phyloP scores from a whole-genome alignment of 2,888 invertebrate species.

The Caenorhabditis sulstoni region DNA sequence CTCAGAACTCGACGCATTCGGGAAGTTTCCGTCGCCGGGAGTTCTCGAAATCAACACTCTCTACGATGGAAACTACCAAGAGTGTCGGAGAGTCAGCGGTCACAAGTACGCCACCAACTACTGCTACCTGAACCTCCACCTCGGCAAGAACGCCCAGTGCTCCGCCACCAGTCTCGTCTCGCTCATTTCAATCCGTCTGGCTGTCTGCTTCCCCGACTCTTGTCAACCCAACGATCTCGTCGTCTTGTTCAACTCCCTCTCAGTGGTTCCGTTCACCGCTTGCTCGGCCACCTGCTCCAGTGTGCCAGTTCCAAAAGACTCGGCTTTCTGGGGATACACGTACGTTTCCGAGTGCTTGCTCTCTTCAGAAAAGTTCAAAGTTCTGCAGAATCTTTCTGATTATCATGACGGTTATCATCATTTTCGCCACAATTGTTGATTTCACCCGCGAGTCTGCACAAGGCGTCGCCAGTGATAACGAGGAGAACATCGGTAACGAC shows the following conservation, averaged over 20 bases:
- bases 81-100: slow-evolving; percentile 43
- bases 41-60: slow-evolving; percentile 22
- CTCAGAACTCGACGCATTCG: slow-evolving; percentile 48
- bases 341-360: not conserved
- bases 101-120: slow-evolving; percentile 48
- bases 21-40: slow-evolving; percentile 29
- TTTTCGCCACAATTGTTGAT: slow-evolving; percentile 23
- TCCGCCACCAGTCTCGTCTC: slow-evolving; percentile 3
- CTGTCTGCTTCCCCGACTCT: slow-evolving; percentile 53
- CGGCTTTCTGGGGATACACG: slow-evolving; percentile 41
- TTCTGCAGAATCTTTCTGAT: slow-evolving; percentile 34
- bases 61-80: slow-evolving; percentile 55
- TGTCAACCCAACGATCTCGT: slow-evolving; percentile 25
- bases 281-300: slow-evolving; percentile 26
- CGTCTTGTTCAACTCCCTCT: slow-evolving; percentile 21
- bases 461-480: not conserved
- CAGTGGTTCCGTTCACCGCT: slow-evolving; percentile 17
- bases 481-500: not conserved
- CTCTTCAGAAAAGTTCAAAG: slow-evolving; percentile 7
- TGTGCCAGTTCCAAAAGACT: slow-evolving; percentile 26
- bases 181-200: slow-evolving; percentile 14
- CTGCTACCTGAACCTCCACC: slow-evolving; percentile 36
- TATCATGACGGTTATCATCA: slow-evolving; percentile 11
- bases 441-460: slow-evolving; percentile 11
- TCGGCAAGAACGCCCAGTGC: slow-evolving; percentile 33